phyloP scores from a whole-genome alignment of 2,113 vertebrate genomes.

The Clarias gariepinus region DNA sequence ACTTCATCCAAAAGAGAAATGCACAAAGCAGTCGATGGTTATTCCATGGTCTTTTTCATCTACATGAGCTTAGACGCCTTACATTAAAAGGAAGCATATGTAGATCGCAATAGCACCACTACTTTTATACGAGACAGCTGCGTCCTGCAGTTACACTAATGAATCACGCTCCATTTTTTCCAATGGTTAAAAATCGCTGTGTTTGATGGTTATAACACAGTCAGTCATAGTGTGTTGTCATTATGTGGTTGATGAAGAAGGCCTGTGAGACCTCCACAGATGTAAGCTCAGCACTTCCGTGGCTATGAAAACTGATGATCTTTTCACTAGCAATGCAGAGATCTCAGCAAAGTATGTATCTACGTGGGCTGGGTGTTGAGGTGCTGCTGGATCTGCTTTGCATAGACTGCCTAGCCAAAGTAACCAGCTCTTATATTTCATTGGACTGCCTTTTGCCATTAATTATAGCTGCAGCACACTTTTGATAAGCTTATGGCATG shows the following conservation, averaged over 20 bases:
- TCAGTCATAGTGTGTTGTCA: slow-evolving; percentile 8
- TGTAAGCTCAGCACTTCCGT: slow-evolving; percentile 8
- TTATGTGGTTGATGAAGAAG: slow-evolving; percentile 30
- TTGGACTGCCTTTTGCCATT: no score
- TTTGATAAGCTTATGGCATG: no score
- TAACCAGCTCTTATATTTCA: no score
- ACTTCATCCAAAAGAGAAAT: not conserved
- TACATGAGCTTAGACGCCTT: not conserved
- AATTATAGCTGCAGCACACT: no score
- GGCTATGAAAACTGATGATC: not conserved
- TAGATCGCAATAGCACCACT: not conserved
- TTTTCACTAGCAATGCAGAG: slow-evolving; percentile 2
- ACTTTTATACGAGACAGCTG: not conserved
- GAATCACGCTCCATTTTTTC: slow-evolving; percentile 20
- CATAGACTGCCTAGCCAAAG: not conserved
- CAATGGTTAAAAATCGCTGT: not conserved
- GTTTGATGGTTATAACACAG: not conserved
- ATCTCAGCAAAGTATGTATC: slow-evolving; percentile 11
- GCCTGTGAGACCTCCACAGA: slow-evolving; percentile 18
- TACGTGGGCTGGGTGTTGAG: not conserved
- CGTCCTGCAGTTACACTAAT: slow-evolving; percentile 15
- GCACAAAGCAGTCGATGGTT: not conserved
- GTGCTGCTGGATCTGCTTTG: not conserved
- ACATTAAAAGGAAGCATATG: not conserved
- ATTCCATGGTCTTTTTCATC: slow-evolving; percentile 8